Evolutionary conservation across 2,113 vertebrate genomes (phyloP).

Genomic region (Gymnocephalus cernua): DNA sequence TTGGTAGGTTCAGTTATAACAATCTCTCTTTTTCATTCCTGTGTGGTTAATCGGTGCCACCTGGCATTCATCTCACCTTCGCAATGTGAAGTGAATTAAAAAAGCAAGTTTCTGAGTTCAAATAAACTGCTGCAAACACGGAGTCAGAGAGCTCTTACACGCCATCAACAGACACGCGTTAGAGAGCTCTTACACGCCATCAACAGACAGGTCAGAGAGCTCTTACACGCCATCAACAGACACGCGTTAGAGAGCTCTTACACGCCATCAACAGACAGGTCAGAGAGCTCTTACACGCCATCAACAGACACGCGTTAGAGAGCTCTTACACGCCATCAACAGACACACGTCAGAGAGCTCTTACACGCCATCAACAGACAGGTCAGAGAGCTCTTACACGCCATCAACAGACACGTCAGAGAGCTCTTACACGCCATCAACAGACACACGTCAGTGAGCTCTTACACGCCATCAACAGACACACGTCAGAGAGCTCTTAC

Average conservation of each 20-base stretch:
- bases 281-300: neutral
- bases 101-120: neutral
- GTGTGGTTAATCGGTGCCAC: neutral
- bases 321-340: too few relatives aligned
- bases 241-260: too few relatives aligned
- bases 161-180: neutral
- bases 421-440: too few relatives aligned
- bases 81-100: neutral
- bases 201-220: too few relatives aligned
- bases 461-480: too few relatives aligned
- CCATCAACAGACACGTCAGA: too few relatives aligned
- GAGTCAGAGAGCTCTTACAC: neutral
- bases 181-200: too few relatives aligned
- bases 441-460: too few relatives aligned
- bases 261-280: too few relatives aligned
- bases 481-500: too few relatives aligned
- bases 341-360: neutral
- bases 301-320: too few relatives aligned
- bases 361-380: neutral
- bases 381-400: too few relatives aligned
- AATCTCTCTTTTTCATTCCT: neutral
- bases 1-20: constrained; percentile 5
- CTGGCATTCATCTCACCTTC: neutral
- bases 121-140: neutral
- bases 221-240: neutral